Evolutionary conservation across 1,140 invertebrate species (phyloP).

Genomic region (Caenorhabditis briggsae): DNA sequence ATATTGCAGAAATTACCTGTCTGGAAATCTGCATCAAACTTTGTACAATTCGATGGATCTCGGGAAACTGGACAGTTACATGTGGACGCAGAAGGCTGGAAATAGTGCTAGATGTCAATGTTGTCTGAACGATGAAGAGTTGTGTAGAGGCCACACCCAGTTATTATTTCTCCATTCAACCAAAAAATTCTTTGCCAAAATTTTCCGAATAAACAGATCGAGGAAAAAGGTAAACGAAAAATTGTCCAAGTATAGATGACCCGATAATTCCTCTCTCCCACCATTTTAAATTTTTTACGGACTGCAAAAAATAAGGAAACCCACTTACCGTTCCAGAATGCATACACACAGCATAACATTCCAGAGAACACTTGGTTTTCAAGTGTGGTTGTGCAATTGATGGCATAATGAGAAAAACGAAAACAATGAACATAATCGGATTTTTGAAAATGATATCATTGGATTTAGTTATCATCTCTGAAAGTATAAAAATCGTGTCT

Average conservation of each 20-base stretch:
- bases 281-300: too few species aligned
- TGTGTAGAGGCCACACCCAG: too few species aligned
- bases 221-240: background rate
- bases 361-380: conserved; percentile 57
- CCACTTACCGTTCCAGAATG: conserved; percentile 63
- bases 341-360: conserved; percentile 56
- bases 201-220: too few species aligned
- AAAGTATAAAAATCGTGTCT: background rate
- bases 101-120: background rate
- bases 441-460: background rate
- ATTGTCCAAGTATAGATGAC: background rate
- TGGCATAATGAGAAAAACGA: background rate
- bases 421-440: background rate
- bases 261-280: conserved; percentile 3
- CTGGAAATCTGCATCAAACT: conserved; percentile 3
- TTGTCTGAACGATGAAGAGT: too few species aligned
- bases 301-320: too few species aligned
- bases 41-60: conserved; percentile 12
- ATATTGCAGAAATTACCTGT: background rate
- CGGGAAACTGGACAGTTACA: conserved; percentile 9
- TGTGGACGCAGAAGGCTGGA: background rate
- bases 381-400: background rate
- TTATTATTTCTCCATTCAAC: background rate
- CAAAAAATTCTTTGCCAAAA: background rate
- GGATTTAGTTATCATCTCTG: conserved; percentile 21